These are phyloP conservation scores for Harmothoe impar DNA, from an alignment of 2,888 invertebrate species.

Conservation along the genomic window DNA sequence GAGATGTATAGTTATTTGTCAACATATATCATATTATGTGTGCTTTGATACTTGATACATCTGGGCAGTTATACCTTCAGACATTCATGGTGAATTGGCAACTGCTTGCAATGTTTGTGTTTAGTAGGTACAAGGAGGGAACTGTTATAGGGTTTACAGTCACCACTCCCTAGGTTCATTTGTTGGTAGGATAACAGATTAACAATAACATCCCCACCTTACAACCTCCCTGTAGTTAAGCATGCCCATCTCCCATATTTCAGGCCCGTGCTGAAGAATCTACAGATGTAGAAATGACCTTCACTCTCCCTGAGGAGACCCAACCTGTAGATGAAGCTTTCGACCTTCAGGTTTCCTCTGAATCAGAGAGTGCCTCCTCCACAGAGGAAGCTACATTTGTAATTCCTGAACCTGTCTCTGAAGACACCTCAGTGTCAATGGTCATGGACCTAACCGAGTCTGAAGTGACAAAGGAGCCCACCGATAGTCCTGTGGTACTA, in stretches of 20 bases:
- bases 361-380: background rate
- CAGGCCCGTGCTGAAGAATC: background rate
- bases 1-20: no score
- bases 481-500: no score
- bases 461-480: background rate
- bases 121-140: no score
- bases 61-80: no score
- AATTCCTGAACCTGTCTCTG: background rate
- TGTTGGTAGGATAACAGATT: no score
- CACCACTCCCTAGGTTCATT: no score
- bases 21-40: no score
- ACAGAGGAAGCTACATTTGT: background rate
- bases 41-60: no score
- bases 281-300: background rate
- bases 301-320: background rate
- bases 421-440: background rate
- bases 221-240: background rate
- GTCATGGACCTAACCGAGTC: background rate
- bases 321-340: background rate
- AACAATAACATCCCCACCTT: no score
- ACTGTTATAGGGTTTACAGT: no score
- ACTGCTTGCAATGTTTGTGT: no score
- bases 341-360: background rate
- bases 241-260: background rate
- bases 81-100: no score